A percentile compares a stretch with the other conserved stretches of the same genome.
Evolutionary conservation across 2,113 vertebrate species (phyloP).

Genomic region (Esox niger): DNA sequence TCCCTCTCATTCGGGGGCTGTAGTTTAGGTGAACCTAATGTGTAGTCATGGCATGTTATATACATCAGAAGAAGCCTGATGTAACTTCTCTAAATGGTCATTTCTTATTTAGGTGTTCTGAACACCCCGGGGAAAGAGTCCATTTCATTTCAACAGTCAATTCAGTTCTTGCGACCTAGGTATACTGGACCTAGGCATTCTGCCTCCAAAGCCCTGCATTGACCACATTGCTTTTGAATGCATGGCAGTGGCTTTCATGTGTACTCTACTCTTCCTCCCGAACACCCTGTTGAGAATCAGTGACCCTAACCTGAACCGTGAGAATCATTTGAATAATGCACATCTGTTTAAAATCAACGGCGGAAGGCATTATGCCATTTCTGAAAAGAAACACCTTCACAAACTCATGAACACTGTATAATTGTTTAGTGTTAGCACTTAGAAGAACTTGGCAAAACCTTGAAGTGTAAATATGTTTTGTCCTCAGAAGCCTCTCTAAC

Average conservation of each 20-base stretch:
- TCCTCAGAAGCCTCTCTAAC: constrained; percentile 32
- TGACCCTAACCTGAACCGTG: constrained; percentile 46
- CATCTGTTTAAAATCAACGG: constrained; percentile 42
- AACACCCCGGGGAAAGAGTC: background rate
- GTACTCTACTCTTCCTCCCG: constrained; percentile 24
- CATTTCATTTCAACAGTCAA: no score
- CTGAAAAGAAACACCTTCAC: constrained; percentile 5
- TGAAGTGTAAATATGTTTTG: constrained; percentile 29
- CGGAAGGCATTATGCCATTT: constrained; percentile 31
- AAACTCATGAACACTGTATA: constrained; percentile 25
- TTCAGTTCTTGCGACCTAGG: no score
- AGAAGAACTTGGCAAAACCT: constrained; percentile 38
- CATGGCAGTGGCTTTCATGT: constrained; percentile 15
- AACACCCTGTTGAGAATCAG: constrained; percentile 9
- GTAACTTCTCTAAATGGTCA: background rate
- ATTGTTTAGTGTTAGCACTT: constrained; percentile 30
- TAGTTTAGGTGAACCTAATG: background rate
- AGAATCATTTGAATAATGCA: constrained; percentile 56
- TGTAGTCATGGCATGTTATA: background rate
- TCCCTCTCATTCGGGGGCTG: background rate
- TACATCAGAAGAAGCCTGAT: background rate
- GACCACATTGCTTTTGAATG: background rate
- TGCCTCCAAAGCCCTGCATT: background rate
- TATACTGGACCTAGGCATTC: background rate
- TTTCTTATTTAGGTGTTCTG: background rate